Percentiles rank a stretch among this genome's conserved stretches.
Evolutionary conservation across 2,888 invertebrate species (phyloP).

Genomic region (Drosophila helvetica): DNA sequence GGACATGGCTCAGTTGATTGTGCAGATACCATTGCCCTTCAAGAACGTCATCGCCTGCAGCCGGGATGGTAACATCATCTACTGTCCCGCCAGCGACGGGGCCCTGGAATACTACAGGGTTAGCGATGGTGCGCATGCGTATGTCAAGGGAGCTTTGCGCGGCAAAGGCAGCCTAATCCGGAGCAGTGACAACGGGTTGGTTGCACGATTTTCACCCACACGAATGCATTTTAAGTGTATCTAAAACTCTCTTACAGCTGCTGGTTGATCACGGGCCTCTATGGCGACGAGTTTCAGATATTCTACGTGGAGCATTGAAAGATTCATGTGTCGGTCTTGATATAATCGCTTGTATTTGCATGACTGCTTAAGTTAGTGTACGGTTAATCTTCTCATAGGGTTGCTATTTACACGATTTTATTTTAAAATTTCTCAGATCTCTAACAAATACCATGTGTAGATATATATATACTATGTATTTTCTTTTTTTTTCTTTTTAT

Average conservation of each 20-base stretch:
- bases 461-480: constrained; percentile 46
- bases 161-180: constrained; percentile 82
- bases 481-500: constrained; percentile 49
- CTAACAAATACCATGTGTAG: constrained; percentile 69
- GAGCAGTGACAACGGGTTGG: constrained; percentile 82
- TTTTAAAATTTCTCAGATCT: constrained; percentile 67
- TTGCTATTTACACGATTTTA: constrained; percentile 73
- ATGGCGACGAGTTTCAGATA: constrained; percentile 81
- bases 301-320: constrained; percentile 66
- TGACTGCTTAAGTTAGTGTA: constrained; percentile 71
- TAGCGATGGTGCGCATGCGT: constrained; percentile 69
- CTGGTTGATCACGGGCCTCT: constrained; percentile 82
- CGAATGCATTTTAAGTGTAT: neutral
- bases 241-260: constrained; percentile 62
- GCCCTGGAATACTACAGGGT: constrained; percentile 80
- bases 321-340: constrained; percentile 12
- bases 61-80: constrained; percentile 77
- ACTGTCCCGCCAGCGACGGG: constrained; percentile 80
- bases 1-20: constrained; percentile 76
- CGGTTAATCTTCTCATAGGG: constrained; percentile 57
- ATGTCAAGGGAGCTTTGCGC: constrained; percentile 75
- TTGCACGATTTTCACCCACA: neutral
- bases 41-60: constrained; percentile 81
- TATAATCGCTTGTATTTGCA: constrained; percentile 49
- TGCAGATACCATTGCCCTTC: constrained; percentile 83